Evolutionary conservation across 2,113 vertebrate species (phyloP).

Genomic region (Theropithecus gelada): DNA sequence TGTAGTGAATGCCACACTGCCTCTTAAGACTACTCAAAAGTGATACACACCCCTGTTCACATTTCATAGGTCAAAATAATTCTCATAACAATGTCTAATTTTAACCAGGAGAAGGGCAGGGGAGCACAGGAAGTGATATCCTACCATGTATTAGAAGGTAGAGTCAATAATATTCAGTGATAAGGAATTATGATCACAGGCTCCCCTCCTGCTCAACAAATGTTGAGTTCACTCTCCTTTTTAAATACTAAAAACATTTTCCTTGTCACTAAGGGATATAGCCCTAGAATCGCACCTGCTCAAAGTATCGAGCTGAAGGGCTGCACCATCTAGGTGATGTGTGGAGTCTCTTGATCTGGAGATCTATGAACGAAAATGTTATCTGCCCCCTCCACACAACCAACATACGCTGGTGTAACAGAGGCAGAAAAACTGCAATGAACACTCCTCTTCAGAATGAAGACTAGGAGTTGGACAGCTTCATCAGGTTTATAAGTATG

Average conservation of each 20-base stretch:
- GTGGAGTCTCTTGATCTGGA: neutral
- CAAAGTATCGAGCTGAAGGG: neutral
- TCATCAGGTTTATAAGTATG: no score
- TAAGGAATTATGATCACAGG: neutral
- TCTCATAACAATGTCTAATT: neutral
- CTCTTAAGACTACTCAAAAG: neutral
- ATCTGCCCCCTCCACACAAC: neutral
- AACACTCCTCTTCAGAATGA: no score
- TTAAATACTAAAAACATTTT: neutral
- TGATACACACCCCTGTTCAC: neutral
- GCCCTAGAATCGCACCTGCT: neutral
- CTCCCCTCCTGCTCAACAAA: neutral
- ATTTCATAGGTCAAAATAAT: neutral
- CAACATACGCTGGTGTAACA: neutral
- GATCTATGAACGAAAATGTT: neutral
- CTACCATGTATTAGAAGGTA: neutral
- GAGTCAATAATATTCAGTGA: neutral
- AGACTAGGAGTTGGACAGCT: no score
- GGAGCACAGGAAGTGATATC: neutral
- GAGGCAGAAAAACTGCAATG: no score
- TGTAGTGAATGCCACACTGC: neutral
- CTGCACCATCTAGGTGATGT: neutral
- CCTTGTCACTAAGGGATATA: neutral
- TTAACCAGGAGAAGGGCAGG: neutral
- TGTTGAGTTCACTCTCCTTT: neutral